Evolutionary conservation across 2,888 invertebrate species (phyloP).

Genomic region (Galerucella calmariensis): DNA sequence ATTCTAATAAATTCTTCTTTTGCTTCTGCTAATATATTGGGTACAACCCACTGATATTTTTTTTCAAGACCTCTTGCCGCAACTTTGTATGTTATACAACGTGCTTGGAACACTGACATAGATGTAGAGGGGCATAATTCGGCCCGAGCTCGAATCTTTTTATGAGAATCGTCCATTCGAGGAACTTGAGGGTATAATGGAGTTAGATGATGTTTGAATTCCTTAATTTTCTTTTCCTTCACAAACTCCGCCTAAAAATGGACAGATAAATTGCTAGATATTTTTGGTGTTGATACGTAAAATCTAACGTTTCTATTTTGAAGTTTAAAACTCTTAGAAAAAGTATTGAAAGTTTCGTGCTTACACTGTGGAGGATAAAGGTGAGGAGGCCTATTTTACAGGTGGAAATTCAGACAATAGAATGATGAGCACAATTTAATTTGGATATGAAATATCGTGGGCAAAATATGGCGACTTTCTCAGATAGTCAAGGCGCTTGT

Average conservation of each 20-base stretch:
- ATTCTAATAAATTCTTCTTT: conserved; percentile 71
- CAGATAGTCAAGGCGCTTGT: too few species aligned
- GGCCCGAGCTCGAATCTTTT: conserved; percentile 70
- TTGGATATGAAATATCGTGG: too few species aligned
- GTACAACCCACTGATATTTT: conserved; percentile 69
- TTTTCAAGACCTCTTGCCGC: conserved; percentile 69
- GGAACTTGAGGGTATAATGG: conserved; percentile 58
- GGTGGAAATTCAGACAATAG: too few species aligned
- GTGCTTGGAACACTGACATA: conserved; percentile 72
- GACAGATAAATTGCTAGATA: neutral
- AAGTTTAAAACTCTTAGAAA: too few species aligned
- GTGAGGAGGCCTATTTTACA: too few species aligned
- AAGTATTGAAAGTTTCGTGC: too few species aligned
- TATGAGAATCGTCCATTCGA: conserved; percentile 55
- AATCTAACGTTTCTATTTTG: too few species aligned
- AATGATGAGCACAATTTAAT: too few species aligned
- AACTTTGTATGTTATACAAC: conserved; percentile 70
- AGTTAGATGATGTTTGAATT: conserved; percentile 53
- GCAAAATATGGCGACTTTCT: too few species aligned
- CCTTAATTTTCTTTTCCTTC: conserved; percentile 55
- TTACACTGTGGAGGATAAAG: too few species aligned
- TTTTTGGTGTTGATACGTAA: too few species aligned
- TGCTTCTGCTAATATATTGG: conserved; percentile 69
- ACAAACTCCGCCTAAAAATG: conserved; percentile 52
- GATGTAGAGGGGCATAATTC: conserved; percentile 70